Conservation (phyloP, 2,888 invertebrate species). For the Halictus quadricinctus region DNA sequence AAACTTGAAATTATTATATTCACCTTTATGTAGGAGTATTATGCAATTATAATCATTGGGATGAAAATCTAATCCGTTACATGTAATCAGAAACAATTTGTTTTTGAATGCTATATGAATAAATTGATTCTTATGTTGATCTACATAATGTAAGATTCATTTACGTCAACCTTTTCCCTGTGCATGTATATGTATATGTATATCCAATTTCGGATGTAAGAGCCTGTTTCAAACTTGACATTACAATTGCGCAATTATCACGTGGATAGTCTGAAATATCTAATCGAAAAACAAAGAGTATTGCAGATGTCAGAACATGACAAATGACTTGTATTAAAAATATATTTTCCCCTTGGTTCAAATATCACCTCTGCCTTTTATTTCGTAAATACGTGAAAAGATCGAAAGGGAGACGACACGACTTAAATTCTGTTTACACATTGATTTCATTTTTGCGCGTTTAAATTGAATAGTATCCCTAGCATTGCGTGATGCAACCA, state of each 20-base stretch:
- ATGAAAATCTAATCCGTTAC: neutral
- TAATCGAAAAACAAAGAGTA: neutral
- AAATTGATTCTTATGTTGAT: conserved; percentile 35
- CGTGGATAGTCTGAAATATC: neutral
- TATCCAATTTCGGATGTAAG: neutral
- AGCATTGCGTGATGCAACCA: neutral
- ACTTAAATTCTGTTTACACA: neutral
- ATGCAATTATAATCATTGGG: neutral
- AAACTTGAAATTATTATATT: conserved; percentile 3
- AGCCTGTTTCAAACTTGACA: conserved; percentile 8
- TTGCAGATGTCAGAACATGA: neutral
- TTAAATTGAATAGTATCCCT: neutral
- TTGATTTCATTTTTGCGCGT: neutral
- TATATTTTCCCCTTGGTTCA: neutral
- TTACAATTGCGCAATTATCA: conserved; percentile 17
- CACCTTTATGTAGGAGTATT: neutral
- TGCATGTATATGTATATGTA: neutral
- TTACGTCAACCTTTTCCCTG: neutral
- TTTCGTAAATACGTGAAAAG: conserved; percentile 1
- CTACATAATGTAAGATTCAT: neutral
- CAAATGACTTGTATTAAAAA: neutral
- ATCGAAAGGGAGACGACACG: neutral
- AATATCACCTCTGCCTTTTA: neutral
- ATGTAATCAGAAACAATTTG: neutral
- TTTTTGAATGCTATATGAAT: conserved; percentile 24